These are phyloP conservation scores for Tetragnatha montana DNA, from an alignment of 2,888 invertebrate genomes.

Conservation along the genomic window DNA sequence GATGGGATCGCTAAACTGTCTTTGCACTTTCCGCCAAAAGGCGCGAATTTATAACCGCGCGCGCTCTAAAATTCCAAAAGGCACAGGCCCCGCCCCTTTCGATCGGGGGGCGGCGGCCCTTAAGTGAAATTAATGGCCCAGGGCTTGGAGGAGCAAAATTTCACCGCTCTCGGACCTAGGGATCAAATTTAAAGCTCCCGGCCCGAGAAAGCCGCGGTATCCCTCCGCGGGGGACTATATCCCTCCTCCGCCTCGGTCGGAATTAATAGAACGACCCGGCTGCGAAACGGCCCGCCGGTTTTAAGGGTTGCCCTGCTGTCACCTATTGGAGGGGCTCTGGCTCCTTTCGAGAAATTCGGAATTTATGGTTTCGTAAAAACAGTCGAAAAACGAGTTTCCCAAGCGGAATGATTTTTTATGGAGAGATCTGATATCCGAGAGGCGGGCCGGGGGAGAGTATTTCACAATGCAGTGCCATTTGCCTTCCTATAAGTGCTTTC, in stretches of 20 bases:
- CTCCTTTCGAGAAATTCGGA: constrained; percentile 24
- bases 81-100: constrained; percentile 11
- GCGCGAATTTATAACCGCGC: constrained; percentile 69
- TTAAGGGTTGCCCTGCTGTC: constrained; percentile 59
- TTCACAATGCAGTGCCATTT: neutral
- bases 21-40: constrained; percentile 64
- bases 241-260: constrained; percentile 28
- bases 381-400: constrained; percentile 32
- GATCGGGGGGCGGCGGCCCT: constrained; percentile 48
- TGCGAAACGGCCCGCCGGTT: constrained; percentile 44
- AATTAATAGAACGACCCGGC: constrained; percentile 63
- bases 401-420: constrained; percentile 38
- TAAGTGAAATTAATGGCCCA: constrained; percentile 70
- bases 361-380: constrained; percentile 53
- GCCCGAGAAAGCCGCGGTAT: constrained; percentile 24
- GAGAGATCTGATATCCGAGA: neutral
- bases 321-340: constrained; percentile 14
- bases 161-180: constrained; percentile 55
- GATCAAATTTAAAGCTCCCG: constrained; percentile 68
- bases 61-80: constrained; percentile 64
- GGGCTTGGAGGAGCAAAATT: constrained; percentile 30
- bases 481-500: neutral
- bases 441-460: neutral
- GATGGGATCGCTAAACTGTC: constrained; percentile 71
- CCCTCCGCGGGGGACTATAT: constrained; percentile 38